Evolutionary conservation across 2,797 vertebrate species (phyloP).

Genomic region (Diplodus sargus): DNA sequence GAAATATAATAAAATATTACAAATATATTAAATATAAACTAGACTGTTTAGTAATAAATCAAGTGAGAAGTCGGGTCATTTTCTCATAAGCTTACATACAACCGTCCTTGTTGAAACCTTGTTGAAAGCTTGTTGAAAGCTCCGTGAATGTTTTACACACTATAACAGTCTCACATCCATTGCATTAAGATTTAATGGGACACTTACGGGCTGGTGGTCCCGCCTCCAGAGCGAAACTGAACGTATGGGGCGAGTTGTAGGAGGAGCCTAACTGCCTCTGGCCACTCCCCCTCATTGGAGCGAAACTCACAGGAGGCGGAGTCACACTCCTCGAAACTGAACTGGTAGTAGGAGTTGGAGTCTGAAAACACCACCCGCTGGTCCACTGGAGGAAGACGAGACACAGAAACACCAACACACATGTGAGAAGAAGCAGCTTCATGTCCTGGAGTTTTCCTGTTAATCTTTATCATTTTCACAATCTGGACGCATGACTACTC

Average conservation of each 20-base stretch:
- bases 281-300: conserved; percentile 91
- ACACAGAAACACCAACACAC: conserved; percentile 13
- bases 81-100: too few species aligned
- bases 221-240: conserved; percentile 86
- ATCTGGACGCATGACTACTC: too few species aligned
- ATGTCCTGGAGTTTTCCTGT: too few species aligned
- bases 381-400: conserved; percentile 86
- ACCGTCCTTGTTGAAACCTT: too few species aligned
- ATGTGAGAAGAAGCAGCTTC: not conserved
- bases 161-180: not conserved
- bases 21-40: too few species aligned
- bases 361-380: conserved; percentile 94
- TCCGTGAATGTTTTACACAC: too few species aligned
- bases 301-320: conserved; percentile 93
- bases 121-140: too few species aligned
- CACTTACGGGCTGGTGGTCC: conserved; percentile 92
- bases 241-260: conserved; percentile 91
- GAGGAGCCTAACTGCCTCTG: conserved; percentile 92
- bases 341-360: conserved; percentile 95
- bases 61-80: too few species aligned
- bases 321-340: conserved; percentile 95
- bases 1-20: too few species aligned
- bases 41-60: too few species aligned
- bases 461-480: not conserved
- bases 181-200: not conserved